Evolutionary conservation across 2,888 invertebrate genomes (phyloP).

Genomic region (Zaprionus lineosus): DNA sequence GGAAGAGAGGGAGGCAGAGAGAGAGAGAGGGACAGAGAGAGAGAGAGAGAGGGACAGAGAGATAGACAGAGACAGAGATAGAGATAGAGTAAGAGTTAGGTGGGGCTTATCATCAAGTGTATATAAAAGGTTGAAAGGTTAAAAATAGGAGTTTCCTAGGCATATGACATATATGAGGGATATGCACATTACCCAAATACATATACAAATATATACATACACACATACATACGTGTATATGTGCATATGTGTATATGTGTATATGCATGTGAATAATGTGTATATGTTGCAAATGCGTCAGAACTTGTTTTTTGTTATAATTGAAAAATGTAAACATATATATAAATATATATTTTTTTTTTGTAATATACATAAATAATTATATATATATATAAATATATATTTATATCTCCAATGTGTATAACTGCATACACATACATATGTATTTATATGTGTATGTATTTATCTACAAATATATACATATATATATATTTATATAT

Average conservation of each 20-base stretch:
- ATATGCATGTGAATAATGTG: constrained; percentile 6
- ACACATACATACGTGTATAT: constrained; percentile 27
- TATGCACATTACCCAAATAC: neutral
- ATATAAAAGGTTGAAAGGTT: constrained; percentile 37
- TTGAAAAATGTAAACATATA: too few species aligned
- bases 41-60: too few species aligned
- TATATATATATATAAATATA: constrained; percentile 33
- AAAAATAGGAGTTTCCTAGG: constrained; percentile 57
- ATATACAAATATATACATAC: constrained; percentile 1
- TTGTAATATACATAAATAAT: constrained; percentile 24
- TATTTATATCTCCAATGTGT: constrained; percentile 22
- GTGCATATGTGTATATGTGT: constrained; percentile 25
- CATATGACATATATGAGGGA: constrained; percentile 18
- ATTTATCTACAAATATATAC: constrained; percentile 35
- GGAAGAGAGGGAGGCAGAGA: too few species aligned
- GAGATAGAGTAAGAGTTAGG: too few species aligned
- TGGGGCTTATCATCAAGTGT: constrained; percentile 48
- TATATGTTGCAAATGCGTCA: constrained; percentile 35
- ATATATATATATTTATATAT: constrained; percentile 27
- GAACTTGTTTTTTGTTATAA: constrained; percentile 58
- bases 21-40: too few species aligned
- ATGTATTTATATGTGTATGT: constrained; percentile 19
- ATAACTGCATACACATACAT: constrained; percentile 34
- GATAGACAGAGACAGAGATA: too few species aligned
- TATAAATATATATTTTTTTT: constrained; percentile 20